Evolutionary conservation across 2,888 invertebrate genomes (phyloP).

Genomic region (Tribolium freemani): DNA sequence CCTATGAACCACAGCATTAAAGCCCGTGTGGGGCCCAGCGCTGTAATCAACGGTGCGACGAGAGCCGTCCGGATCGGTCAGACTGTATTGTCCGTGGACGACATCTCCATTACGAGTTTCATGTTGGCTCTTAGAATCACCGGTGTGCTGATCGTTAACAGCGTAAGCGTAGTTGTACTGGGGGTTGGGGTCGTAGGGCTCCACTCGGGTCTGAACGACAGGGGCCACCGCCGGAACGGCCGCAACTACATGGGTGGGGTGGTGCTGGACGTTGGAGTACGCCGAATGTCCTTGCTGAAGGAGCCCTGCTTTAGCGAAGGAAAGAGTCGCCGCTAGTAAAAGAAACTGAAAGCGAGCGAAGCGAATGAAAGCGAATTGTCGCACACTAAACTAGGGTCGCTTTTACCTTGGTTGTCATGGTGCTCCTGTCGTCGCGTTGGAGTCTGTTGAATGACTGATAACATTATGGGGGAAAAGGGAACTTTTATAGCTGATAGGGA

Average conservation of each 20-base stretch:
- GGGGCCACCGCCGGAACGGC: constrained; percentile 48
- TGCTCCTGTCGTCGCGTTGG: constrained; percentile 45
- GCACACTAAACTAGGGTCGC: constrained; percentile 28
- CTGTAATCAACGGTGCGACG: constrained; percentile 63
- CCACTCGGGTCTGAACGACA: constrained; percentile 58
- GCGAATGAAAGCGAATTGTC: constrained; percentile 4
- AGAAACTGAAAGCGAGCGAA: constrained; percentile 18
- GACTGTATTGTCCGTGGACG: constrained; percentile 64
- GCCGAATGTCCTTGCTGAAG: constrained; percentile 51
- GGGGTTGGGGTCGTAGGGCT: constrained; percentile 64
- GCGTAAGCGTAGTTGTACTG: constrained; percentile 65
- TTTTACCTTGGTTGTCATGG: constrained; percentile 58
- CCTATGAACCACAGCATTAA: constrained; percentile 64
- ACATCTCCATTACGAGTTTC: constrained; percentile 63
- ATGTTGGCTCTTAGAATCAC: constrained; percentile 65
- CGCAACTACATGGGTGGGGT: constrained; percentile 48
- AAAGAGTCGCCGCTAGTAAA: constrained; percentile 44
- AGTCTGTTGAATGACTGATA: constrained; percentile 56
- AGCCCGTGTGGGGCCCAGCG: constrained; percentile 63
- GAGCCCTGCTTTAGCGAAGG: constrained; percentile 46
- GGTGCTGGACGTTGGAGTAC: constrained; percentile 57
- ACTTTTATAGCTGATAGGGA: constrained; percentile 54
- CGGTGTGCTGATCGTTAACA: constrained; percentile 64
- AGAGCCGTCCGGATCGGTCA: constrained; percentile 64
- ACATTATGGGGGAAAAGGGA: constrained; percentile 47